These are phyloP conservation scores for Thalassoma bifasciatum DNA, from an alignment of 2,113 vertebrate species.

Conservation along the genomic window DNA sequence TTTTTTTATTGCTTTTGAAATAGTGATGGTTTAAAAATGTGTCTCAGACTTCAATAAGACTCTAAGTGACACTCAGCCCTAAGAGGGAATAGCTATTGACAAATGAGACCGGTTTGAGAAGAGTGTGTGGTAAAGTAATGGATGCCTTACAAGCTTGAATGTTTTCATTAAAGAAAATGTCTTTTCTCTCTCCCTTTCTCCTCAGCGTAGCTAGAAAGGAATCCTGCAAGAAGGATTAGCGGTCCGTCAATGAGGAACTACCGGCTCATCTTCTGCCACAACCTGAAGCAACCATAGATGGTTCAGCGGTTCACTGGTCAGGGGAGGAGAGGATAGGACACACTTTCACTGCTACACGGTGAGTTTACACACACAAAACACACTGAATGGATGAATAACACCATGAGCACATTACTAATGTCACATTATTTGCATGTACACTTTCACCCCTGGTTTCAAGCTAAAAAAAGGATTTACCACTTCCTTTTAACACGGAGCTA, in stretches of 20 bases:
- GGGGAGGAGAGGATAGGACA: slow-evolving; percentile 92
- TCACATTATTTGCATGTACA: no score
- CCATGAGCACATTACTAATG: no score
- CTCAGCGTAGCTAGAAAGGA: slow-evolving; percentile 84
- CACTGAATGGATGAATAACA: neutral
- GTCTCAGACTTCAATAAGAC: neutral
- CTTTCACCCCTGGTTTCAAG: no score
- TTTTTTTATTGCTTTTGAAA: neutral
- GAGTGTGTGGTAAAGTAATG: neutral
- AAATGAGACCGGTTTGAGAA: neutral
- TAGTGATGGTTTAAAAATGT: neutral
- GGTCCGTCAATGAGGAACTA: slow-evolving; percentile 99
- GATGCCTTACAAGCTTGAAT: neutral
- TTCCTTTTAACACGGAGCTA: no score
- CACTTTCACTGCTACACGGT: slow-evolving; percentile 97
- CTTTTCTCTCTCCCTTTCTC: neutral
- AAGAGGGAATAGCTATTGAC: neutral
- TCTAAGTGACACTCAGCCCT: neutral
- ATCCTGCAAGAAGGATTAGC: slow-evolving; percentile 96
- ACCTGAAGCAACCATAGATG: slow-evolving; percentile 99
- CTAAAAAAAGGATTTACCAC: no score
- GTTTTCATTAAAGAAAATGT: neutral
- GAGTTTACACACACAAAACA: slow-evolving; percentile 54
- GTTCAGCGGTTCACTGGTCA: slow-evolving; percentile 91
- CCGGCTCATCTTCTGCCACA: slow-evolving; percentile 99